Evolutionary conservation across 2,113 vertebrate genomes (phyloP).

Genomic region (Furnarius figulus): DNA sequence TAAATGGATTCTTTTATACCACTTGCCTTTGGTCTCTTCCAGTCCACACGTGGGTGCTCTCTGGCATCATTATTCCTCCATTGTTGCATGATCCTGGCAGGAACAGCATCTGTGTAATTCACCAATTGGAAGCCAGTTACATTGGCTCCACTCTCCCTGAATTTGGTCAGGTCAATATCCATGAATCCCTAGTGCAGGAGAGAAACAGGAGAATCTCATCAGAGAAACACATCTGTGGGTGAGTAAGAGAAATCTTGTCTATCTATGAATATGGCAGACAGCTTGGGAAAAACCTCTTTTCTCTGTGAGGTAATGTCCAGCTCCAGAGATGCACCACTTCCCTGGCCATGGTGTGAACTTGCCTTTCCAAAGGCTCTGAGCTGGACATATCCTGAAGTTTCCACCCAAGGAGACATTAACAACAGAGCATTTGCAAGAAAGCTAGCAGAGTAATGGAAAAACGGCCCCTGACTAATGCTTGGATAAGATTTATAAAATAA

Average conservation of each 20-base stretch:
- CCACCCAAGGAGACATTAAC: not conserved
- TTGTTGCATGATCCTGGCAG: conserved; percentile 89
- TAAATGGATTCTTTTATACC: not conserved
- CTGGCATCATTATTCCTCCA: conserved; percentile 93
- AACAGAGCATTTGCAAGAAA: not conserved
- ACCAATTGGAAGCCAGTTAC: conserved; percentile 97
- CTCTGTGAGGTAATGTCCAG: not conserved
- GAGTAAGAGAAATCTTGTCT: not conserved
- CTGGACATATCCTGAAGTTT: not conserved
- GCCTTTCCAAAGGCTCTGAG: not conserved
- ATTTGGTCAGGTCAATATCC: conserved; percentile 93
- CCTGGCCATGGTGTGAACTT: fast-evolving
- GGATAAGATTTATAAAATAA: not conserved
- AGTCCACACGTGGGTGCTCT: conserved; percentile 89
- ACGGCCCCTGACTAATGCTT: not conserved
- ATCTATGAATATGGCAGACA: not conserved
- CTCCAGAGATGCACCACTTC: not conserved
- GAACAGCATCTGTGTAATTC: conserved; percentile 86
- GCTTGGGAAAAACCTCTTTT: not conserved
- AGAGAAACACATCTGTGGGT: not conserved
- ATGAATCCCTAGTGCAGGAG: conserved; percentile 86
- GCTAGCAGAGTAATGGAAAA: not conserved
- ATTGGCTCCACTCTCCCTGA: conserved; percentile 93
- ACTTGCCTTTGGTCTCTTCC: conserved; percentile 89
- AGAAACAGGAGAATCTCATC: not conserved